phyloP scores from a whole-genome alignment of 2,888 invertebrate species.

The Netelia fuscicornis region DNA sequence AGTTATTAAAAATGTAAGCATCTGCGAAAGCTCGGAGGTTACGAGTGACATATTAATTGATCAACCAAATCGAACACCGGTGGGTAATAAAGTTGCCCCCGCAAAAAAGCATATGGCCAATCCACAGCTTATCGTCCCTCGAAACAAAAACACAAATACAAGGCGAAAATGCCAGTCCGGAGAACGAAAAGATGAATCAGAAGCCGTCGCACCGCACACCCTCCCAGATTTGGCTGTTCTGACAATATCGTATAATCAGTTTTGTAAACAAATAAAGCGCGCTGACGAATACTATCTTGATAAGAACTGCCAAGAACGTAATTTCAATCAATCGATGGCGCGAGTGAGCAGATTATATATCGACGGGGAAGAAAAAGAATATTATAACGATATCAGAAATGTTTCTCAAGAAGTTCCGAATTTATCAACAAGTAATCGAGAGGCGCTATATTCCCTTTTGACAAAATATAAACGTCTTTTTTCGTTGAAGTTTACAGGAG shows the following conservation, averaged over 20 bases:
- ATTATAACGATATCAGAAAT: neutral
- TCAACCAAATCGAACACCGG: too few relatives aligned
- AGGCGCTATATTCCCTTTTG: neutral
- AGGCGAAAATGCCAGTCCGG: neutral
- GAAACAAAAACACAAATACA: too few relatives aligned
- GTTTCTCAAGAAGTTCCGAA: neutral
- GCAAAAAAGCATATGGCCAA: too few relatives aligned
- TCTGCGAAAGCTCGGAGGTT: neutral
- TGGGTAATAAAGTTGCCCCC: too few relatives aligned
- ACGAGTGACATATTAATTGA: neutral
- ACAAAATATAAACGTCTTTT: conserved; percentile 30
- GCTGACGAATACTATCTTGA: too few relatives aligned
- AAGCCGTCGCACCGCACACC: neutral
- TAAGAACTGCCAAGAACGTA: neutral
- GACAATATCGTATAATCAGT: too few relatives aligned
- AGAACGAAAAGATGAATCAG: neutral
- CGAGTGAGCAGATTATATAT: neutral
- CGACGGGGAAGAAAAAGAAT: conserved; percentile 4
- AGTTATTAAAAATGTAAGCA: conserved; percentile 9
- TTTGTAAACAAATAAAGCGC: too few relatives aligned
- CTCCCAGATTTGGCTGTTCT: too few relatives aligned
- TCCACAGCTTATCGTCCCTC: too few relatives aligned
- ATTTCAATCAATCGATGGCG: neutral
- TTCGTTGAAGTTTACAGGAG: conserved; percentile 33
- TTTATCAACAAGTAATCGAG: neutral